Base-by-base conservation (phyloP, 2,797 vertebrate genomes). In the Delichon dasypus region DNA sequence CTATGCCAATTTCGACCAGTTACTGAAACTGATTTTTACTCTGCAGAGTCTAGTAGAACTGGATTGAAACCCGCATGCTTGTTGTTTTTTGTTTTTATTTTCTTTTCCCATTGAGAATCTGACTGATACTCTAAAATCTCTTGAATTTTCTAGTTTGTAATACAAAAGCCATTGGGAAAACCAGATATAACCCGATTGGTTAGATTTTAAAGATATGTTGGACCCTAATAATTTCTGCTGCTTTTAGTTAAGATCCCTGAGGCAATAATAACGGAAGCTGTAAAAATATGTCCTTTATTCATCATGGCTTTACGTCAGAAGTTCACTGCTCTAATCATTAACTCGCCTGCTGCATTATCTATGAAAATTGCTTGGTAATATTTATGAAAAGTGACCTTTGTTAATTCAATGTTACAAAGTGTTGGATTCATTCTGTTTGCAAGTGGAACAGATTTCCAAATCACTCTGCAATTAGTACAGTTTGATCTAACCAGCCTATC, bases 361-460 rank as follows among this genome's bases (percentile, higher is more conserved):
- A 84, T 95, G 95, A 95, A 89, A 97, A 95, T 96, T 94, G 84
- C 93, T 85, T 88, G 88, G 93, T 83, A 96, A 96, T 95, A 96
- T 96, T 97, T 94, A 95, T 92, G 94, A 96, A 91, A 97, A 44
- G 94, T 97, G 94, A 96, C 95, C 94, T 95, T 96, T 95, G 89
- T 86, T 95, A 96, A 95, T 93, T 95, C 93, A 93, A 38, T 92
- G 92, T 96, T 96, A 94, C 76, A 3, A 90, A 95, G 93, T 81
- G 76, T 89, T 92, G 72, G 87, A 91, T 91, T 93, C 15, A 26
- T 94, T 95, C 93, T 92, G 87, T 93, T 92, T 95, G 93, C 89
- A 90, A 95, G 94, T 93, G 94, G 93, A 97, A 96, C 95, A 96
- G 94, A 93, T 92, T 96, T 95, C 82, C 93, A 95, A 95, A 94